Evolutionary conservation across 2,888 invertebrate species (phyloP), one percentile per base, ranked within the genome.

Genomic region (Trichopria drosophilae): DNA sequence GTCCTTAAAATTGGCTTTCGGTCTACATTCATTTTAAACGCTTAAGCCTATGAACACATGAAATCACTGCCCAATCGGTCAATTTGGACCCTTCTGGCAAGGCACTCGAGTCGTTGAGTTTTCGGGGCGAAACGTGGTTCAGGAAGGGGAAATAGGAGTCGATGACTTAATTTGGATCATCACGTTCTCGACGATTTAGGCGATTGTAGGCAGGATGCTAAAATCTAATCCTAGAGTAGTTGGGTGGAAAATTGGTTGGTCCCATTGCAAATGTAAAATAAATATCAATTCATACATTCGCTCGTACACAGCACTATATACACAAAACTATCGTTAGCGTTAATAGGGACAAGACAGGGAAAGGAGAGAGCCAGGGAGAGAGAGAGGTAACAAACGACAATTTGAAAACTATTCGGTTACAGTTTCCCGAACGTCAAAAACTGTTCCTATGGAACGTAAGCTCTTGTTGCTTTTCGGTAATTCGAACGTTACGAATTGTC

Each of bases 21-120:
- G 48, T n/a, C n/a, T n/a, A n/a, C n/a, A n/a, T 52, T 49, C 50
- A 23, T 62, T 62, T 65, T 63, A 66, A 57, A 65, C 65, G 61
- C 74, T 75, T 74, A 74, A 73, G 67, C 66, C 74, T 75, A 75
- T 75, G 75, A 75, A 75, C 75, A 75, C 75, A 75, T 75, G 72
- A 73, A 73, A 74, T 75, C 73, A 75, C 75, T 75, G 73, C 74
- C 75, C 73, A 69, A 71, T 75, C 72, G 69, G 71, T 69, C 68
- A 67, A 70, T 71, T 72, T 69, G 69, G 69, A 74, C 71, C 70
- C 70, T 68, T 69, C 66, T 66, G 60, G 64, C 63, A 71, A 75
- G 69, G 69, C 71, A 71, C 69, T 69, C 63, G 59, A 60, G 59
- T 69, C 63, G 64, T 51, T 48, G 49, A 41, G 50, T 39, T 39